Conservation (phyloP, 92 coral and sea anemone genomes). For the Paramuricea clavata region DNA sequence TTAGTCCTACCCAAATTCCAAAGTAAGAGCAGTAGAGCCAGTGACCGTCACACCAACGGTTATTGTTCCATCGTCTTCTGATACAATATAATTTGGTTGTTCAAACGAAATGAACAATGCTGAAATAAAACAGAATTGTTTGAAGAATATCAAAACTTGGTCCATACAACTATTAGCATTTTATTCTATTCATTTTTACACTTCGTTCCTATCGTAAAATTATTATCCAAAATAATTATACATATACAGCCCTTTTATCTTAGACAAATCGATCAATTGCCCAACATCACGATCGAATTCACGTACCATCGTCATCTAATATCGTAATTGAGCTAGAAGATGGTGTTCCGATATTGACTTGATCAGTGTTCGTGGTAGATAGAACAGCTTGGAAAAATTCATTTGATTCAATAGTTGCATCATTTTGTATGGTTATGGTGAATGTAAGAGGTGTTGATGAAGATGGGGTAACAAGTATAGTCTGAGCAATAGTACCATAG, state of each 20-base stretch:
- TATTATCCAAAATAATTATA: too few species aligned
- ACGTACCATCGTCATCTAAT: slow-evolving; percentile 29
- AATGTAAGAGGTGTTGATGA: not conserved
- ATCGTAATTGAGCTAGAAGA: not conserved
- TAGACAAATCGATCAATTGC: too few species aligned
- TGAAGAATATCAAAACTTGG: not conserved
- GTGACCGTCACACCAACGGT: slow-evolving; percentile 19
- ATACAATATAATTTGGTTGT: slow-evolving; percentile 21
- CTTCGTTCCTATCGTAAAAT: too few species aligned
- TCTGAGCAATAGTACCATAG: not conserved
- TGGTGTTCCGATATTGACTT: slow-evolving; percentile 29
- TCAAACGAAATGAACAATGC: slow-evolving; percentile 20
- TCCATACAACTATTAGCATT: too few species aligned
- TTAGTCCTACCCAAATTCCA: not conserved
- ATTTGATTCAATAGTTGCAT: slow-evolving; percentile 12
- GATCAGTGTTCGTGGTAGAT: slow-evolving; percentile 8
- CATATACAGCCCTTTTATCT: too few species aligned
- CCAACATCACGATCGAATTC: too few species aligned
- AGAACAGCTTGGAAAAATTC: not conserved
- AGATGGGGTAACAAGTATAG: not conserved
- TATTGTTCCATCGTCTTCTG: slow-evolving; percentile 4
- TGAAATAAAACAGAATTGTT: not conserved
- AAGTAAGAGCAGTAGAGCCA: slow-evolving; percentile 21
- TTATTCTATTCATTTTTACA: too few species aligned
- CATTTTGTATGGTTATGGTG: slow-evolving; percentile 9